These are phyloP conservation scores for Chitala chitala DNA, from an alignment of 2,113 vertebrate species.

Conservation along the genomic window DNA sequence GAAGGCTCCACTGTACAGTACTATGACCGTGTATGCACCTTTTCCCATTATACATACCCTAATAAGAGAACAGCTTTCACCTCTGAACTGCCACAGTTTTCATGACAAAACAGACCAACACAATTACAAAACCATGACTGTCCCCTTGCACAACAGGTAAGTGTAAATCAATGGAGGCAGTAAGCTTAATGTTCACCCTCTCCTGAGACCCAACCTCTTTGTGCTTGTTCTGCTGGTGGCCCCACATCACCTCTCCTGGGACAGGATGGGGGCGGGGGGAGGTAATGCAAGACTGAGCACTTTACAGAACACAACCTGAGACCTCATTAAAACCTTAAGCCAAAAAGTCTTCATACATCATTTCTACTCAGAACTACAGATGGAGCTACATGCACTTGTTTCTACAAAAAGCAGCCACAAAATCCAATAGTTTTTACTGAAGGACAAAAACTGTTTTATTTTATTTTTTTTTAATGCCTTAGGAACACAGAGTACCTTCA, in stretches of 20 bases:
- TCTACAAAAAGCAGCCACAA: neutral
- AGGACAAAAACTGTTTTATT: constrained; percentile 6
- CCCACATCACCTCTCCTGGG: neutral
- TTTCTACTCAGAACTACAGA: neutral
- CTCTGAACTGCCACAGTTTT: neutral
- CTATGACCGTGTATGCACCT: neutral
- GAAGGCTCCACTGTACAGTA: neutral
- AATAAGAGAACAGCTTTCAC: neutral
- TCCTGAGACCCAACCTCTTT: no score
- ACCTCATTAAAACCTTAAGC: neutral
- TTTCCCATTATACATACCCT: neutral
- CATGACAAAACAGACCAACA: no score
- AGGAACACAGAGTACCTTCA: no score
- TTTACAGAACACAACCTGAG: neutral
- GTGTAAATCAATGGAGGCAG: neutral
- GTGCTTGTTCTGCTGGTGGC: no score
- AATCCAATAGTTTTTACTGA: neutral
- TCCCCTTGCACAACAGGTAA: neutral
- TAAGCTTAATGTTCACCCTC: neutral
- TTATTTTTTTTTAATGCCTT: no score
- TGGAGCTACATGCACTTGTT: neutral
- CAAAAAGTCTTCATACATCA: neutral
- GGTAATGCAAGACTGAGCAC: neutral
- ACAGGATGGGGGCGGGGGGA: neutral
- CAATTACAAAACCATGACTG: no score